Conservation (phyloP, 2,888 invertebrate species). For the Protonemura montana region DNA sequence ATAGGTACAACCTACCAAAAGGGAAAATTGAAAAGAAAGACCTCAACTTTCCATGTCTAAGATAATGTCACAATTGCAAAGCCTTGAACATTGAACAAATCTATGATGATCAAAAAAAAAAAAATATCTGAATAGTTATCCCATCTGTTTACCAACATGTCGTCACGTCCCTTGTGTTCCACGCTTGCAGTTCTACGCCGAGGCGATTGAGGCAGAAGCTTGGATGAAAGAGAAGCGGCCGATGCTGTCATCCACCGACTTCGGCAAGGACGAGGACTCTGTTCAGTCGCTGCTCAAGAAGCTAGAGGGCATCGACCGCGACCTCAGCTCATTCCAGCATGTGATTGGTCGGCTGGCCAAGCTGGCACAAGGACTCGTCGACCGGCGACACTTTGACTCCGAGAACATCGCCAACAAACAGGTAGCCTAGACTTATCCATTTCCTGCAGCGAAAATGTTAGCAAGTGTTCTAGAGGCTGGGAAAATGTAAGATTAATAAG, state of each 20-base stretch:
- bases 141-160: no score
- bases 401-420: slow-evolving; percentile 75
- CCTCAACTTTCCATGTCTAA: no score
- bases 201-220: slow-evolving; percentile 88
- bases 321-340: slow-evolving; percentile 79
- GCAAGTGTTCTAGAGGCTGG: no score
- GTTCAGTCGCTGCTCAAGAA: slow-evolving; percentile 84
- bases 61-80: no score
- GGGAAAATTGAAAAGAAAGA: no score
- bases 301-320: slow-evolving; percentile 82
- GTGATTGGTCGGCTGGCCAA: slow-evolving; percentile 75
- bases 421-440: slow-evolving; percentile 52
- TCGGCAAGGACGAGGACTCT: slow-evolving; percentile 92
- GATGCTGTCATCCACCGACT: slow-evolving; percentile 76
- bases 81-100: no score
- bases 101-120: no score
- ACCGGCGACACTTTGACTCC: slow-evolving; percentile 81
- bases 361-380: slow-evolving; percentile 71
- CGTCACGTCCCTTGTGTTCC: neutral
- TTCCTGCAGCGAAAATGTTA: no score
- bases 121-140: no score
- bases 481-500: no score
- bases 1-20: no score
- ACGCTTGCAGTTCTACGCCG: slow-evolving; percentile 77
- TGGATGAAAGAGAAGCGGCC: slow-evolving; percentile 90